Evolutionary conservation across 2,888 invertebrate species (phyloP), one percentile per base, ranked within the genome.

Genomic region (Callosobruchus maculatus): DNA sequence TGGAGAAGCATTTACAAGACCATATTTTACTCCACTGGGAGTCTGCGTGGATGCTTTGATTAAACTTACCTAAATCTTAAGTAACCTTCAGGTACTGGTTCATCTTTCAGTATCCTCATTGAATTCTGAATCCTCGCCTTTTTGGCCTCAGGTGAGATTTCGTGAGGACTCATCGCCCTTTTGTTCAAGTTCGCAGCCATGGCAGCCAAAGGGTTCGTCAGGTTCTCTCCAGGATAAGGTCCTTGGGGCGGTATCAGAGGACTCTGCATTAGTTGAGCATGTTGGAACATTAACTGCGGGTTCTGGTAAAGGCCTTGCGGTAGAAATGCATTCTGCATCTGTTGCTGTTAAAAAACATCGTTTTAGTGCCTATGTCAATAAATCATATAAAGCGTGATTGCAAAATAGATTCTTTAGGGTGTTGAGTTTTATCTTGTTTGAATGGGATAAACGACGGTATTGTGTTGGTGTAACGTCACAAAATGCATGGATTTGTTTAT

Each of bases 1-100:
- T n/a, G n/a, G n/a, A n/a, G n/a, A n/a, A n/a, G n/a, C n/a, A n/a
- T n/a, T n/a, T n/a, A n/a, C n/a, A n/a, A n/a, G n/a, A n/a, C n/a
- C n/a, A n/a, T n/a, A n/a, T n/a, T n/a, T n/a, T n/a, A n/a, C n/a
- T n/a, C n/a, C n/a, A n/a, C n/a, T n/a, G n/a, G n/a, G n/a, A n/a
- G n/a, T n/a, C n/a, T n/a, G n/a, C n/a, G n/a, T 26, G 7, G 26
- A 26, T 26, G 26, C 2, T n/a, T n/a, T 2, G 7, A 26, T 13
- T 18, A 3, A 49, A 49, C 49, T 49, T 18, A 49, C 49, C 49
- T 7, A 87, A 95, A 97, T 78, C 97, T 90, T 0, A 96, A 89
- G 84, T 97, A 97, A 0, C 97, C 97, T 73, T 93, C 94, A 4
- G 97, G 97, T 18, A 96, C 95, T 0, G 96, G 95, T 83, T 96